Conservation (phyloP, 35 echinoderm and acorn worm genomes). For the Antedon bifida region DNA sequence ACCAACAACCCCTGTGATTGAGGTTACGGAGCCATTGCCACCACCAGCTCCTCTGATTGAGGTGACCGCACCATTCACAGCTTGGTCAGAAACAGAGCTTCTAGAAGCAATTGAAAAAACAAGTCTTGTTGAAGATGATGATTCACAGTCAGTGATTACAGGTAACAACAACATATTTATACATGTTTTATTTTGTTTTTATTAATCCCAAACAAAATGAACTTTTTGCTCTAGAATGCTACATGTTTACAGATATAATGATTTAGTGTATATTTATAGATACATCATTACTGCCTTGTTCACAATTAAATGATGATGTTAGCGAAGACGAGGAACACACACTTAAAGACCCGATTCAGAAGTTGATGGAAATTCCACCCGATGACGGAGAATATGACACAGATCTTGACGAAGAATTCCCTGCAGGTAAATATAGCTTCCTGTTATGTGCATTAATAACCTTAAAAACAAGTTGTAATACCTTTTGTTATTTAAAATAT, state of each 20-base stretch:
- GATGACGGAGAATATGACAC: constrained; percentile 73
- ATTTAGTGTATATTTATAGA: no score
- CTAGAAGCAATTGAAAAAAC: not conserved
- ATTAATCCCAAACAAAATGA: no score
- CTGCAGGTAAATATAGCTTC: constrained; percentile 17
- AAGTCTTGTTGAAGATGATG: not conserved
- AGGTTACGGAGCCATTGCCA: no score
- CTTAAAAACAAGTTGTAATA: not conserved
- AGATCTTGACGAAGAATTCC: constrained; percentile 77
- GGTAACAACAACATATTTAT: not conserved
- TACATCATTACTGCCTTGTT: not conserved
- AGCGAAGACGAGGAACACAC: not conserved
- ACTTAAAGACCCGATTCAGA: constrained; percentile 33
- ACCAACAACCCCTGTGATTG: no score
- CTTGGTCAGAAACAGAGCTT: not conserved
- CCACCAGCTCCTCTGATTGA: not conserved
- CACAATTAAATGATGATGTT: not conserved
- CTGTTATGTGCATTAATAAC: not conserved
- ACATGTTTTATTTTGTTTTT: not conserved
- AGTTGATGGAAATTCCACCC: constrained; percentile 13
- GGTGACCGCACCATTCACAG: not conserved
- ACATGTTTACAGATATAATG: no score
- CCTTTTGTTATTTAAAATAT: not conserved
- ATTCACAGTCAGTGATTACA: no score
- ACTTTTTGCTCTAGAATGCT: no score